phyloP scores from a whole-genome alignment of 2,113 vertebrate genomes.

The Zosterops japonicus region DNA sequence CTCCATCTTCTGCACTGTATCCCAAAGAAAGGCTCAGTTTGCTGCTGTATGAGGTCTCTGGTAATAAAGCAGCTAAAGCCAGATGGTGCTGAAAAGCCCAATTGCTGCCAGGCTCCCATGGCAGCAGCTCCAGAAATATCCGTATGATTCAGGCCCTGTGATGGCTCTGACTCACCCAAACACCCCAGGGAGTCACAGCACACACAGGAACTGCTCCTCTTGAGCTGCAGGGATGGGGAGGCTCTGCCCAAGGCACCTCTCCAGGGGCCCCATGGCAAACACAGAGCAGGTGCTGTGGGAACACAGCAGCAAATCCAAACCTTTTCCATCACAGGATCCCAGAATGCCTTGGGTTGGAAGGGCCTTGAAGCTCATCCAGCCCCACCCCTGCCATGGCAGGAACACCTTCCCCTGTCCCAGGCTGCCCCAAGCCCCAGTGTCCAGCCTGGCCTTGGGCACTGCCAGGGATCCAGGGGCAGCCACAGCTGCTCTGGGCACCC shows the following conservation, averaged over 20 bases:
- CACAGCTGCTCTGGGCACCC: no score
- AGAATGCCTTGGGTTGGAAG: neutral
- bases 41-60: neutral
- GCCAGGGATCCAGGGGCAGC: neutral
- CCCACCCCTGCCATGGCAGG: neutral
- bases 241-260: neutral
- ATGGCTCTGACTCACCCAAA: neutral
- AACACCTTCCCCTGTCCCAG: neutral
- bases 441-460: neutral
- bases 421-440: neutral
- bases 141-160: neutral
- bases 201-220: neutral
- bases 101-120: neutral
- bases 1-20: neutral
- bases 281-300: accelerated
- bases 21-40: neutral
- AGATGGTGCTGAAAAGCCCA: neutral
- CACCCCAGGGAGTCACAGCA: neutral
- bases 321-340: neutral
- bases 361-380: accelerated
- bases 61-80: neutral
- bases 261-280: neutral
- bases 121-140: neutral
- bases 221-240: accelerated
- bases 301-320: neutral